Evolutionary conservation across 2,888 invertebrate species (phyloP), one percentile per base, ranked within the genome.

Genomic region (Protodeltote pygarga): DNA sequence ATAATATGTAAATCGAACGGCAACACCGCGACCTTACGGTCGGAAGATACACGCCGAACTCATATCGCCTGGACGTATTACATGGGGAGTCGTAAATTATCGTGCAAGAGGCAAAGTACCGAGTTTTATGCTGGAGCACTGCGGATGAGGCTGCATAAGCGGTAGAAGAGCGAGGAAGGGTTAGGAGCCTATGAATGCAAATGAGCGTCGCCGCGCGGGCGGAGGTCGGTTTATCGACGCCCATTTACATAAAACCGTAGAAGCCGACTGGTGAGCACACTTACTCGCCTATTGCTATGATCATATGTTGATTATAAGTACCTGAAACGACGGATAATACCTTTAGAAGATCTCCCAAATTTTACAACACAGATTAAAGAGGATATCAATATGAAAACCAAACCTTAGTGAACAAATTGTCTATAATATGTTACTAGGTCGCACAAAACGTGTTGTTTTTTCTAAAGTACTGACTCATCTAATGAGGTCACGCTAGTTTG

Each of bases 181-280:
- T 92, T 91, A 89, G 86, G 86, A 87, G 89, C 89, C 91, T 87
- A 91, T 92, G 91, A 91, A 92, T 92, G 91, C 90, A 92, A 91
- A 92, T 91, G 89, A 91, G 89, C 81, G 79, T 73, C 80, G 74
- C 78, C 75, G 79, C 82, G 79, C 82, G 77, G 80, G 75, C 75
- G 77, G 79, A 79, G 83, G 80, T 77, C 85, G 86, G 83, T 87
- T 88, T 89, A 90, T 89, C 85, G 89, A 78, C 66, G 68, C 77
- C 68, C 81, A 90, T 91, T 91, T 89, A 87, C 89, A 91, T 91
- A 90, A 87, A 87, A 80, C 85, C 82, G 78, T 77, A 75, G 79
- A 76, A 79, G 77, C 80, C 78, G 79, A 77, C 80, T 75, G 81
- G 73, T 77, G 77, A 73, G 75, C 73, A 77, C 79, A 80, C 81